Evolutionary conservation across 23 tunicate species (phyloP), one percentile per base, ranked within the genome.

Genomic region (Trididemnum nubilum): DNA sequence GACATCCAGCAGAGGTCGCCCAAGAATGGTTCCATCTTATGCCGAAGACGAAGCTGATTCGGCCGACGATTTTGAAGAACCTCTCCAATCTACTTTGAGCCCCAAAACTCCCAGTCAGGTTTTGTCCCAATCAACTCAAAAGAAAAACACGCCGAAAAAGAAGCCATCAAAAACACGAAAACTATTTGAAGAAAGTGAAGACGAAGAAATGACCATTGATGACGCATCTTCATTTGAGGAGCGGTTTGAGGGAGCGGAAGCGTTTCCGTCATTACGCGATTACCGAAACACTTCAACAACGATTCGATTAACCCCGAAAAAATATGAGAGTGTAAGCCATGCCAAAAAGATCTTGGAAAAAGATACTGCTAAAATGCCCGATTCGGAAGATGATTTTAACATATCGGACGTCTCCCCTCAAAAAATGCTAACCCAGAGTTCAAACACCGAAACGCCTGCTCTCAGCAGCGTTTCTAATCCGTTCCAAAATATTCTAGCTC

Each of bases 1-100:
- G 18, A 54, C 22, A 2, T 77, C 81, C 18, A 77, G 66, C 37
- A 28, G 81, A 77, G 81, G 81, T 12, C 65, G 81, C n/a, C 51
- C 5, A 4, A 52, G 81, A 29, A 25, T 57, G 2, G 81, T 77
- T 26, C 81, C 81, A 1, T 77, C 81, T 4, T 77, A 77, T 67
- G 37, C 31, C 2, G 81, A 77, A 29, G 25, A 54, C 23, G 40
- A 52, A 24, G 2, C 36, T 2, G 67, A 28, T 1, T 77, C 81
- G 2, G 81, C 51, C 2, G 81, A 77, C 12, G 81, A 77, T 2
- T 77, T 77, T 33, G 37, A 77, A 25, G 67, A 54, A 19, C 54
- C 54, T 15, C 9, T 7, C 9, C 15, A 7, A 44, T 44, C 54
- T 44, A 7, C 54, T 44, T 15, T 44, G 9, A 44, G 12, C 54